Evolutionary conservation across 2,113 vertebrate species (phyloP), one percentile per base, ranked within the genome.

Genomic region (Plotosus lineatus): DNA sequence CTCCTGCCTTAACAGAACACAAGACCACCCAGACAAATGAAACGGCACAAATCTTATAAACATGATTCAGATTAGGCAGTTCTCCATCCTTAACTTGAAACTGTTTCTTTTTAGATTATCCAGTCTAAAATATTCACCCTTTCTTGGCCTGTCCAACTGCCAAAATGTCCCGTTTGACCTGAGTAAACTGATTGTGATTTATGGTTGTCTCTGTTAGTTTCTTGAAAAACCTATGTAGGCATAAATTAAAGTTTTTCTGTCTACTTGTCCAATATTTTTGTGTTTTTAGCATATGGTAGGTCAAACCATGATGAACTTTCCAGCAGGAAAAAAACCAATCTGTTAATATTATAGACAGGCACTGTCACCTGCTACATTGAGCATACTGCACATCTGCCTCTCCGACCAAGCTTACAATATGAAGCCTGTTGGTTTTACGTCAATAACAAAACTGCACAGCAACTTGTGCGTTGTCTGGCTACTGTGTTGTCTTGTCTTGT

Each of bases 231-330:
- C 9, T 46, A 10, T 44, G 38, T 26, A 3, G 11, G 5, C 40
- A 14, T 44, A 6, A 44, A 68, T 11, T 0, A 2, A 23, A 68
- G 5, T 12, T 5, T 23, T 9, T 6, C 33, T 11, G 8, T 23
- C 19, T 23, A 38, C 33, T 65, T 65, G 33, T 36, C 61, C 17
- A 66, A n/a, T n/a, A 44, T 46, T 69, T n/a, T 40, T 69, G 40
- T 69, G n/a, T 44, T 69, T n/a, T 69, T 69, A 40, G 65, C 65
- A 69, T 38, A 69, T 44, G 65, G 40, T 26, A 46, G 23, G 65
- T 69, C 65, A 69, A 26, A 26, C n/a, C 11, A 46, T 44, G 40
- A 38, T 26, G 65, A 42, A 40, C 19, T 36, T 63, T 36, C 1
- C 65, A 69, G 40, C 65, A 44, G 65, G 12, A 44, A 69, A 69